Conservation (phyloP, 1,140 invertebrate species). For the Orchestia grillus region DNA sequence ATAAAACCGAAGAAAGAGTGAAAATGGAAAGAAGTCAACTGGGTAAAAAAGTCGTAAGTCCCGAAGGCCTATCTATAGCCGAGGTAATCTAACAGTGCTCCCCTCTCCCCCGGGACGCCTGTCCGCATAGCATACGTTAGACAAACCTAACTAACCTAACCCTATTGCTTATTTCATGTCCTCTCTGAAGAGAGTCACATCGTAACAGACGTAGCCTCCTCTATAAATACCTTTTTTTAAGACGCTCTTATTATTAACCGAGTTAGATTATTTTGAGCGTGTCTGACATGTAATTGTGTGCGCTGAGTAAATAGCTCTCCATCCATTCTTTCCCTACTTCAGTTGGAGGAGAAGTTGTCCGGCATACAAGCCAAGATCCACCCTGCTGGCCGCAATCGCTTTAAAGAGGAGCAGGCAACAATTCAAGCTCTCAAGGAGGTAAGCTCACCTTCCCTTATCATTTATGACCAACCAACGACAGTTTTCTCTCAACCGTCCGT, state of each 20-base stretch:
- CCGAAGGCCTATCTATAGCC: too few relatives aligned
- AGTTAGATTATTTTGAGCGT: neutral
- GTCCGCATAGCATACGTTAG: too few relatives aligned
- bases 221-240: neutral
- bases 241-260: neutral
- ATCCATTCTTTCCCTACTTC: neutral
- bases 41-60: too few relatives aligned
- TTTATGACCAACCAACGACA: neutral
- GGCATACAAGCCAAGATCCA: neutral
- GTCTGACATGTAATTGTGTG: neutral
- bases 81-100: too few relatives aligned
- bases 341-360: neutral
- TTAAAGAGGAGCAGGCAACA: slow-evolving; percentile 1
- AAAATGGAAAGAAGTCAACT: too few relatives aligned
- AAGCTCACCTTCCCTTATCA: neutral
- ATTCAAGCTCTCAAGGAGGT: slow-evolving; percentile 5
- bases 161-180: too few relatives aligned
- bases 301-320: neutral
- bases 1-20: too few relatives aligned
- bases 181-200: too few relatives aligned
- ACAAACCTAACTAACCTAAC: too few relatives aligned
- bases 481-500: too few relatives aligned
- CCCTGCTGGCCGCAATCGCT: neutral
- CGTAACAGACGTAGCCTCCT: neutral
- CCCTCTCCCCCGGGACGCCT: too few relatives aligned